Conservation (phyloP, 2,888 invertebrate species). For the Anorthoa munda region DNA sequence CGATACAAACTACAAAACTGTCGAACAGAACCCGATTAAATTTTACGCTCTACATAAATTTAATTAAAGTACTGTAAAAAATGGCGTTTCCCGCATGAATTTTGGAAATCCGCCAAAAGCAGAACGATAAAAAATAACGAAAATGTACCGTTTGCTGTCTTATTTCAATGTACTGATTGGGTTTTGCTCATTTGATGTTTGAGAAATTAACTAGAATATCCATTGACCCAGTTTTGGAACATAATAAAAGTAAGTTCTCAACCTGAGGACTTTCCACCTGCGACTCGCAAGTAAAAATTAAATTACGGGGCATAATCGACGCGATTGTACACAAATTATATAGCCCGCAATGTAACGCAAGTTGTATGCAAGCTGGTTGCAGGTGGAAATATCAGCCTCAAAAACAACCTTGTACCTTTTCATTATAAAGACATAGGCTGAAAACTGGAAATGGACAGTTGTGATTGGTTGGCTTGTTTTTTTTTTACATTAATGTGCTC, state of each 20-base stretch:
- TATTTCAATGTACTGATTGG: conserved; percentile 37
- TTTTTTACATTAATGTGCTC: too few relatives aligned
- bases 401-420: too few relatives aligned
- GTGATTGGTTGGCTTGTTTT: too few relatives aligned
- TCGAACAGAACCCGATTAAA: conserved; percentile 39
- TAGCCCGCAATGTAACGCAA: too few relatives aligned
- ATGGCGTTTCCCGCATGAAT: conserved; percentile 26
- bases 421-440: too few relatives aligned
- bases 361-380: too few relatives aligned
- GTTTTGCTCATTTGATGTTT: conserved; percentile 1
- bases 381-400: too few relatives aligned
- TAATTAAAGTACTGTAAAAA: conserved; percentile 47
- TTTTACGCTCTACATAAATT: conserved; percentile 43
- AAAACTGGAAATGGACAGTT: too few relatives aligned
- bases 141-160: conserved; percentile 1
- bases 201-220: neutral
- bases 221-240: neutral
- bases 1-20: conserved; percentile 1
- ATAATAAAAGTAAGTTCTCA: neutral
- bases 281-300: too few relatives aligned
- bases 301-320: too few relatives aligned
- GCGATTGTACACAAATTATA: too few relatives aligned
- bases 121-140: conserved; percentile 52
- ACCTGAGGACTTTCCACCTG: too few relatives aligned
- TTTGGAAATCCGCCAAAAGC: conserved; percentile 46